Evolutionary conservation across 2,113 vertebrate genomes (phyloP).

Genomic region (Cervus canadensis): DNA sequence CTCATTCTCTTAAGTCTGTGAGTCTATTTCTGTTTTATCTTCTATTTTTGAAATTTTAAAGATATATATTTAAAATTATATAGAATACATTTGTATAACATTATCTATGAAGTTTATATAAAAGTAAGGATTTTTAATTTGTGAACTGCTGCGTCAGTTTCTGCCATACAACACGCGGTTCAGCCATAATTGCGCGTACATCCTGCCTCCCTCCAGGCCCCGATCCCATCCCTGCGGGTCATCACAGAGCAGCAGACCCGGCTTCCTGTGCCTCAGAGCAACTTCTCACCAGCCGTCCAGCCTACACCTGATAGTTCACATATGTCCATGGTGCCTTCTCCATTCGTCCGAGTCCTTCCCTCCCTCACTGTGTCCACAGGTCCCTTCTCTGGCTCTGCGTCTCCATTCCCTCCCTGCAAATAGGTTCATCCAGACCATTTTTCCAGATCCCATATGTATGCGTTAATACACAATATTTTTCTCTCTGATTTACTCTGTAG

Average conservation of each 20-base stretch:
- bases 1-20: background rate
- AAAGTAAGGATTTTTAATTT: background rate
- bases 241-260: accelerated
- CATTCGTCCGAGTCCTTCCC: background rate
- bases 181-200: accelerated
- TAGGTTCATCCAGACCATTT: background rate
- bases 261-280: background rate
- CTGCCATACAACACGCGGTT: accelerated
- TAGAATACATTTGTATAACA: background rate
- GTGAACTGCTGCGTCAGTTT: background rate
- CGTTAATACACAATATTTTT: background rate
- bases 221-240: background rate
- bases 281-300: background rate
- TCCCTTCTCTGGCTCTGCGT: accelerated
- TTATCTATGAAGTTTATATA: background rate
- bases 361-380: background rate
- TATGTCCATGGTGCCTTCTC: accelerated
- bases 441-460: background rate
- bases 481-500: background rate
- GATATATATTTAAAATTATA: background rate
- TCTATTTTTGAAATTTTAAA: background rate
- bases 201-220: background rate
- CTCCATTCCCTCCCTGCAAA: background rate
- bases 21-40: background rate
- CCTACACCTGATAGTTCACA: accelerated